Percentiles rank a stretch among this genome's conserved stretches.
phyloP scores from a whole-genome alignment of 1,140 invertebrate species.

The Drosophila pandora region DNA sequence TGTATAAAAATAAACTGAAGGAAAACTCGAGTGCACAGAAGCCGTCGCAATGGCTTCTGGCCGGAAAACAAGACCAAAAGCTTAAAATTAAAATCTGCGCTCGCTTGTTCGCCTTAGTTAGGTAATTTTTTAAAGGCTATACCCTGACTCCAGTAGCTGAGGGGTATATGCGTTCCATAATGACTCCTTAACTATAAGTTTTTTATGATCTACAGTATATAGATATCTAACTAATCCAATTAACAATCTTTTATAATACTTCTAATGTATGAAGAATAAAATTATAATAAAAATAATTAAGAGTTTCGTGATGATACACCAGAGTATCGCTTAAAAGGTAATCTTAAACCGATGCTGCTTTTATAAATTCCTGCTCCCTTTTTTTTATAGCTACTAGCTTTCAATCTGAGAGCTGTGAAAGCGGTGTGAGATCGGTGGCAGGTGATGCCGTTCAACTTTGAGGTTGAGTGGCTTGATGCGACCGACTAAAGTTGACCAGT shows the following conservation, averaged over 20 bases:
- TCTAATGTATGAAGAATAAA: too few species aligned
- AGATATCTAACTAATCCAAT: not conserved
- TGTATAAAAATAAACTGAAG: not conserved
- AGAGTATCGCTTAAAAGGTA: slow-evolving; percentile 12
- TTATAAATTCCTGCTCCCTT: slow-evolving; percentile 3
- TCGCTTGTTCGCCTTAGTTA: slow-evolving; percentile 45
- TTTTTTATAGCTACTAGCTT: slow-evolving; percentile 6
- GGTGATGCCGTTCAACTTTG: slow-evolving; percentile 69
- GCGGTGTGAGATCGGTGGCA: slow-evolving; percentile 75
- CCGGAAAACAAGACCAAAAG: slow-evolving; percentile 51
- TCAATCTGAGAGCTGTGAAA: slow-evolving; percentile 32
- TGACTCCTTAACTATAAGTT: too few species aligned
- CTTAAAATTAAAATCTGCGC: slow-evolving; percentile 75
- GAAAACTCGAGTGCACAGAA: slow-evolving; percentile 64
- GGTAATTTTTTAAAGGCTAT: slow-evolving; percentile 13
- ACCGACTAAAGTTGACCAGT: slow-evolving; percentile 59
- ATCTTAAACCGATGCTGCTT: slow-evolving; percentile 3
- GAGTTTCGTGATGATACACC: not conserved
- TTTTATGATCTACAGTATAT: too few species aligned
- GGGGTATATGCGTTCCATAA: not conserved
- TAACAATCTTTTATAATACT: too few species aligned
- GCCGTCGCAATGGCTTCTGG: slow-evolving; percentile 25
- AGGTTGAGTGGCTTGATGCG: slow-evolving; percentile 60
- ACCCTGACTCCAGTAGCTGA: slow-evolving; percentile 5
- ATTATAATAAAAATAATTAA: too few species aligned